These are phyloP conservation scores for Liparis tanakae DNA, from an alignment of 2,797 vertebrate species.

Conservation along the genomic window DNA sequence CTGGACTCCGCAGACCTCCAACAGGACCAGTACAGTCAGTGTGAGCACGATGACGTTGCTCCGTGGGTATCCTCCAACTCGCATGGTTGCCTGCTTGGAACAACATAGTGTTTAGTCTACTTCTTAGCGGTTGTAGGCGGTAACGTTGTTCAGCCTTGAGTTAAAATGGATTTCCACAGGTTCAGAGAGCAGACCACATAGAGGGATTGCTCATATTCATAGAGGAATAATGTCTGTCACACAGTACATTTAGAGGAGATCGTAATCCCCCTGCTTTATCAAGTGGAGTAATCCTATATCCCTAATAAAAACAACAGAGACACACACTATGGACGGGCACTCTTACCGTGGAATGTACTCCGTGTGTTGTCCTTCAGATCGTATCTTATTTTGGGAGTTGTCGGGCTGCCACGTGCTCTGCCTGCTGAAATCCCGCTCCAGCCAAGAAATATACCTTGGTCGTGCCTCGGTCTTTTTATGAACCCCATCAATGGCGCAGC, in stretches of 20 bases:
- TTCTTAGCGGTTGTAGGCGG: not conserved
- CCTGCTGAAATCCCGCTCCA: constrained; percentile 9
- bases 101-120: not conserved
- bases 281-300: constrained; percentile 51
- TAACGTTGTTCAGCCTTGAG: no score
- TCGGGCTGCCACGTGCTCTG: not conserved
- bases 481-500: constrained; percentile 9
- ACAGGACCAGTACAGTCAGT: constrained; percentile 39
- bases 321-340: not conserved
- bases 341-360: constrained; percentile 60
- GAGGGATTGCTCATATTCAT: no score
- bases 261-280: constrained; percentile 43
- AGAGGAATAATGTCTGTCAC: not conserved
- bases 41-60: constrained; percentile 35
- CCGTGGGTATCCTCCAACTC: constrained; percentile 15
- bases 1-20: constrained; percentile 39
- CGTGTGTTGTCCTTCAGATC: constrained; percentile 12
- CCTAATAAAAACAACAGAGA: constrained; percentile 17
- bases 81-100: constrained; percentile 70
- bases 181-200: no score
- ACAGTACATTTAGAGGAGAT: constrained; percentile 26
- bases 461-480: constrained; percentile 4
- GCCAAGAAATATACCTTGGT: constrained; percentile 9
- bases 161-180: no score
- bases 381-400: constrained; percentile 9